Evolutionary conservation across 2,797 vertebrate species (phyloP).

Genomic region (Artibeus jamaicensis): DNA sequence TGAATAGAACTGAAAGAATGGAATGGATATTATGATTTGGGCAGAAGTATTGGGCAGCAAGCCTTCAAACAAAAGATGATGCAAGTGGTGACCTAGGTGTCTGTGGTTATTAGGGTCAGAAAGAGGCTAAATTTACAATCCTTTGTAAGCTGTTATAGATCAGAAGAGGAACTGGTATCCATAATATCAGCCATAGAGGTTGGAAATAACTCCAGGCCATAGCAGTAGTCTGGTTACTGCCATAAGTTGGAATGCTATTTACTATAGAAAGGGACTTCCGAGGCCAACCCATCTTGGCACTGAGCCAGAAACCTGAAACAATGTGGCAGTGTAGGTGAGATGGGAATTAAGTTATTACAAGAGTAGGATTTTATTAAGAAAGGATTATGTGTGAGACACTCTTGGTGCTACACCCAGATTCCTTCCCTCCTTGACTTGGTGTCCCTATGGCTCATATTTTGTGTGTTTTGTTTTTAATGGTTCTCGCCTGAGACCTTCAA

Average conservation of each 20-base stretch:
- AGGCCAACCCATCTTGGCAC: not conserved
- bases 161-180: not conserved
- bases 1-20: not conserved
- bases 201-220: not conserved
- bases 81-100: not conserved
- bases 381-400: not conserved
- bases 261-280: not conserved
- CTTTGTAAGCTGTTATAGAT: not conserved
- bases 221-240: not conserved
- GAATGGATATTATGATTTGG: constrained; percentile 31
- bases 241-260: not conserved
- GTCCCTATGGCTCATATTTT: not conserved
- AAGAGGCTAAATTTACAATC: not conserved
- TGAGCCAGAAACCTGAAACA: not conserved
- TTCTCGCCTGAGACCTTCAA: not conserved
- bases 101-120: not conserved
- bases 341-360: not conserved
- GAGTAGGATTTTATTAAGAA: not conserved
- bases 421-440: not conserved
- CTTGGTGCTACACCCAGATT: not conserved
- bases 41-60: not conserved
- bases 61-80: constrained; percentile 15
- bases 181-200: not conserved
- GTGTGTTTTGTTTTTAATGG: not conserved
- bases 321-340: not conserved